Evolutionary conservation across 2,113 vertebrate genomes (phyloP), one percentile per base, ranked within the genome.

Genomic region (Spheniscus mendiculus): DNA sequence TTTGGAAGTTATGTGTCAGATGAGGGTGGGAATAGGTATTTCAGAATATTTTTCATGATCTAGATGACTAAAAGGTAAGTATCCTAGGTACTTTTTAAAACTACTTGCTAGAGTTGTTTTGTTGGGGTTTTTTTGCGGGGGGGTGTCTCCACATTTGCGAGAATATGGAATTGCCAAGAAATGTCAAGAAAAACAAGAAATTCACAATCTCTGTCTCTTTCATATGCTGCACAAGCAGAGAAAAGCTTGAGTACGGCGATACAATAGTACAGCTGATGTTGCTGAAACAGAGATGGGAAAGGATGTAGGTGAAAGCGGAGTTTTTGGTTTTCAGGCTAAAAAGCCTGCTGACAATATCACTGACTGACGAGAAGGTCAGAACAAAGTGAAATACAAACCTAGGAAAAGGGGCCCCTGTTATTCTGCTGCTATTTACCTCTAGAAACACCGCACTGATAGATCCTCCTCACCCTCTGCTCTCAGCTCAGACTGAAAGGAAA

Each of bases 401-500:
- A 70, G 44, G 55, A 77, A 83, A 94, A 89, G 67, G 26, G 36
- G 3, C 5, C 18, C 20, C n/a, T 0, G 0, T 61, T 59, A 32
- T 79, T 85, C 44, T 74, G 88, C 45, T 3, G 5, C 78, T 50
- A 7, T 83, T 83, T 52, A 83, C 62, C 62, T 65, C 93, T 30
- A 50, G 61, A 67, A 87, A 85, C 44, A 80, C 42, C 6, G 3
- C 25, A 50, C 79, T 66, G 72, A 71, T 29, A 94, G 79, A 66
- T 66, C 38, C 76, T 73, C 58, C 88, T 96, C 44, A 73, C 15
- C 36, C 49, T 21, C 62, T 85, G 87, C 85, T 93, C 70, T 59
- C 96, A 94, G 90, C 90, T 94, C 62, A 45, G 58, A 49, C 65
- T 52, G 71, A 32, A 88, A 80, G 85, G 73, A 91, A 71, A 82